Base-by-base conservation (phyloP, 2,888 invertebrate species). In the Hirtodrosophila alboralis region DNA sequence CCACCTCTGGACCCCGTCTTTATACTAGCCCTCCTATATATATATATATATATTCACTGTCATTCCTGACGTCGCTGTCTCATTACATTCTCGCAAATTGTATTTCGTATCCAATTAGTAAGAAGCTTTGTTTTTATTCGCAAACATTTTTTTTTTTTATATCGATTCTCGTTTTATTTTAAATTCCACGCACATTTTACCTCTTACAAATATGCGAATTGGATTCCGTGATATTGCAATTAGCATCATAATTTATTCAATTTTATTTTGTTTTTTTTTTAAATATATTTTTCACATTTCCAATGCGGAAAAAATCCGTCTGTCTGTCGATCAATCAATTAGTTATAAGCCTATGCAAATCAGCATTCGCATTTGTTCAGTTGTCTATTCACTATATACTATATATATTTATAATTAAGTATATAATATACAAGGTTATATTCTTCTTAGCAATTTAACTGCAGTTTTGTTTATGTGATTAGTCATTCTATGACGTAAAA, bases 91-190 rank as follows among this genome's bases (percentile, higher is more conserved):
- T 18, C 41, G 45, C 56, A 45, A 41, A 45, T 45, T 49, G 51
- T 47, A 40, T 57, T 66, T 51, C 49, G 70, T 59, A 74, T 74
- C 65, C 71, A 84, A 80, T 84, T 76, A 77, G 71, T 43, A 48
- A 26, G 28, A 31, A 33, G 48, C 45, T 60, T 52, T 40, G 26
- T 62, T 54, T 57, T 30, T 21, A 14, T 16, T 31, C 23, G 43
- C 34, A 23, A 13, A 49, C 27, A 38, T 16, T 16, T 48, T 8
- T 28, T n/a, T n/a, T n/a, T n/a, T n/a, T n/a, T n/a, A n/a, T n/a
- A 34, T 21, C 49, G 38, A 53, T 51, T 37, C 6, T 8, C 21
- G 14, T 36, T 58, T 49, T 9, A 58, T 44, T 48, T 64, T 16
- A 43, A 56, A 73, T 73, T 70, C 68, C 10, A 61, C 54, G 61